Percentiles rank a stretch among this genome's conserved stretches.
Evolutionary conservation across 2,888 invertebrate species (phyloP).

Genomic region (Keiferia lycopersicella): DNA sequence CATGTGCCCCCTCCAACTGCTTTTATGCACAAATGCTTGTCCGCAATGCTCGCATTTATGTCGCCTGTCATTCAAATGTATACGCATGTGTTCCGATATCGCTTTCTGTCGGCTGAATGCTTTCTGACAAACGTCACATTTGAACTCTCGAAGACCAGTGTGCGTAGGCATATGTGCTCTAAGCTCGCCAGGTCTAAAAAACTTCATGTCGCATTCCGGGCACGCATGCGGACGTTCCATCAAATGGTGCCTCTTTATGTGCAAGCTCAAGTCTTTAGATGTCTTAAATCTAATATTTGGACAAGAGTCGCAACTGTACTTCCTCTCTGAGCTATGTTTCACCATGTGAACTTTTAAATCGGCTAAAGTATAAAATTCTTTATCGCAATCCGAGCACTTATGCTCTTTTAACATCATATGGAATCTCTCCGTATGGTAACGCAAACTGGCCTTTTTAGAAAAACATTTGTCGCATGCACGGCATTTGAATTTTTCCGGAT

Average conservation of each 20-base stretch:
- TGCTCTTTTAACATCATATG: constrained; percentile 42
- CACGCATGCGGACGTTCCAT: constrained; percentile 58
- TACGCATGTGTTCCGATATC: constrained; percentile 47
- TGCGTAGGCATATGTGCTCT: constrained; percentile 54
- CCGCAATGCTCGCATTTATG: constrained; percentile 38
- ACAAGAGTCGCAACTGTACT: constrained; percentile 58
- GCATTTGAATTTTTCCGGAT: constrained; percentile 49
- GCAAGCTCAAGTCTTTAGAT: constrained; percentile 41
- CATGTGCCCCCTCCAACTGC: constrained; percentile 63
- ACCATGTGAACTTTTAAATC: constrained; percentile 60
- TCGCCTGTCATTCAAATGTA: constrained; percentile 44
- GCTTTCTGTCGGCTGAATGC: constrained; percentile 39
- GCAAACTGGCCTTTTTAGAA: constrained; percentile 47
- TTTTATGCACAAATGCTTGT: constrained; percentile 50
- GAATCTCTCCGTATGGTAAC: constrained; percentile 56
- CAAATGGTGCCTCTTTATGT: constrained; percentile 56
- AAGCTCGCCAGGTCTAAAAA: constrained; percentile 41
- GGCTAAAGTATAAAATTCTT: constrained; percentile 41
- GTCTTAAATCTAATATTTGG: constrained; percentile 44
- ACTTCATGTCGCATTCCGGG: constrained; percentile 59
- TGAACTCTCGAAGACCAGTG: constrained; percentile 51
- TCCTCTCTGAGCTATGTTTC: constrained; percentile 56
- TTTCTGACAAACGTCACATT: constrained; percentile 58
- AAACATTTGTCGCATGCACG: constrained; percentile 58
- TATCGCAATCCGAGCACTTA: constrained; percentile 35